phyloP scores from a whole-genome alignment of 2,797 vertebrate species.

The Schizopygopsis malacanthus region DNA sequence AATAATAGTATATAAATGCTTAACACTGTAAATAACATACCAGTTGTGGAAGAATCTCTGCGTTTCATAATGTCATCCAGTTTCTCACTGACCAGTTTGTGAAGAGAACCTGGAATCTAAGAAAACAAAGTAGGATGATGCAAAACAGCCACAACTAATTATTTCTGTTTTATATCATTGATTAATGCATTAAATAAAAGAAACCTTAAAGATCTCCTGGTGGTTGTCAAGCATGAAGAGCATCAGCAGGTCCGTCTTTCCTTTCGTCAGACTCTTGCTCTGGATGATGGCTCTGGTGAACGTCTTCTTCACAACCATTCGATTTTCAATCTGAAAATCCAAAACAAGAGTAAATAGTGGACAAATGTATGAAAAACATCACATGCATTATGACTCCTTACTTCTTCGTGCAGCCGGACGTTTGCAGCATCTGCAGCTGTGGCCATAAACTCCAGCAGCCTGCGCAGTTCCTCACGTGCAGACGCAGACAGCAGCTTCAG shows the following conservation, averaged over 20 bases:
- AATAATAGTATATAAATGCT: neutral
- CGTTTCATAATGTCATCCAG: constrained; percentile 53
- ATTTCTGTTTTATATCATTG: neutral
- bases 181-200: neutral
- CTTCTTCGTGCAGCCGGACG: constrained; percentile 87
- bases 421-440: constrained; percentile 82
- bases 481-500: constrained; percentile 86
- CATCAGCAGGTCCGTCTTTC: constrained; percentile 89
- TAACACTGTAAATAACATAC: constrained; percentile 12
- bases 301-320: constrained; percentile 86
- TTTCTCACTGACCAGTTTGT: constrained; percentile 89
- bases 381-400: constrained; percentile 59
- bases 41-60: constrained; percentile 29
- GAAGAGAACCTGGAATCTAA: constrained; percentile 90
- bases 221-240: constrained; percentile 93
- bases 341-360: neutral
- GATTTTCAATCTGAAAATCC: constrained; percentile 85
- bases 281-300: constrained; percentile 89
- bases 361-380: no score
- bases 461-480: constrained; percentile 86
- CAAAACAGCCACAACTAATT: neutral
- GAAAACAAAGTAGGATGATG: neutral
- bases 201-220: constrained; percentile 91
- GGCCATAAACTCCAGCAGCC: constrained; percentile 89
- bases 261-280: constrained; percentile 85